Evolutionary conservation across 2,113 vertebrate species (phyloP).

Genomic region (Vicugna pacos): DNA sequence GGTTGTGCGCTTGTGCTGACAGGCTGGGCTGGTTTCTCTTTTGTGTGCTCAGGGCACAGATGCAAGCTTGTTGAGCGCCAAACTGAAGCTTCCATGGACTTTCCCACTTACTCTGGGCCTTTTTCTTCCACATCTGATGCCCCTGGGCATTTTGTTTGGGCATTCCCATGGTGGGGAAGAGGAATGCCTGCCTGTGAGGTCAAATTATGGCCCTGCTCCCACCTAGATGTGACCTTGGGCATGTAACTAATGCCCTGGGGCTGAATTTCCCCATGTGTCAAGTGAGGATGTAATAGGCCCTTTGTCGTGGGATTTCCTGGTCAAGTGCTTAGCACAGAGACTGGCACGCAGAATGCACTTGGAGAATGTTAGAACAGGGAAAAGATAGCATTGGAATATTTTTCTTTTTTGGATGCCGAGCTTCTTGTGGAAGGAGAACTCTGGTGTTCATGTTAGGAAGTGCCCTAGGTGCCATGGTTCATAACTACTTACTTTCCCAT

Average conservation of each 20-base stretch:
- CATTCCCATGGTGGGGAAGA: neutral
- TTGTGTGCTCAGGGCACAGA: neutral
- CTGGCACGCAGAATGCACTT: neutral
- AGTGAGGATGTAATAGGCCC: neutral
- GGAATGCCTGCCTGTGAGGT: neutral
- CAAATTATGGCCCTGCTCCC: neutral
- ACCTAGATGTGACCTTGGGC: neutral
- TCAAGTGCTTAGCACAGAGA: neutral
- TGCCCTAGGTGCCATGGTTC: neutral
- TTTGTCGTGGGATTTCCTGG: neutral
- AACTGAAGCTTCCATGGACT: neutral
- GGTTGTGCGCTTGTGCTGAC: fast-evolving
- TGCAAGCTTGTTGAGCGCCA: fast-evolving
- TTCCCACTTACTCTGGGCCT: neutral
- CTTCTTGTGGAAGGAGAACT: neutral
- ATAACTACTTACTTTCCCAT: neutral
- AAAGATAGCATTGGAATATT: neutral
- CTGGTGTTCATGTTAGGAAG: neutral
- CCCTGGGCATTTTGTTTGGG: neutral
- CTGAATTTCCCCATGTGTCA: neutral
- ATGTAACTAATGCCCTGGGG: neutral
- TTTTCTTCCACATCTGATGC: neutral
- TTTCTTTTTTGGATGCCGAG: neutral
- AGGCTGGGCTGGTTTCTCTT: neutral
- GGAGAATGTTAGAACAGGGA: neutral